Evolutionary conservation across 2,888 invertebrate species (phyloP).

Genomic region (Heliothis peltigera): DNA sequence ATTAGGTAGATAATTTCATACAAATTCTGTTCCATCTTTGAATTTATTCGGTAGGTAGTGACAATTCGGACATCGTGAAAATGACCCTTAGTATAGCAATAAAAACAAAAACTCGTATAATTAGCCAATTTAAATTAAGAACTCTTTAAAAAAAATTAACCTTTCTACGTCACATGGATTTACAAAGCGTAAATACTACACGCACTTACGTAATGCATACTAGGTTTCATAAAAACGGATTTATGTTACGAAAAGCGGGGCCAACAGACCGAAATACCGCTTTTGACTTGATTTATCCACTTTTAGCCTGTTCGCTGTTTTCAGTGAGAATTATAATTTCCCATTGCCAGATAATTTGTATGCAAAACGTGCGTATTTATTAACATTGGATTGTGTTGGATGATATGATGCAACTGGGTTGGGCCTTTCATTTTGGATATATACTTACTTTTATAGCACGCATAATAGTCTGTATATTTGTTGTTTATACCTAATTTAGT

Average conservation of each 20-base stretch:
- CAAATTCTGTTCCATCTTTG: too few species aligned
- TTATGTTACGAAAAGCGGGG: constrained; percentile 48
- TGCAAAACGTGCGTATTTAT: constrained; percentile 46
- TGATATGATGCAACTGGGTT: constrained; percentile 17
- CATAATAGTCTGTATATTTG: too few species aligned
- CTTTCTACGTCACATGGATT: constrained; percentile 30
- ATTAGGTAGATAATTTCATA: too few species aligned
- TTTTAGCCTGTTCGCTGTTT: constrained; percentile 40
- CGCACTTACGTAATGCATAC: constrained; percentile 25
- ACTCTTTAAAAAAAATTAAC: constrained; percentile 6
- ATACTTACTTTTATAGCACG: neutral
- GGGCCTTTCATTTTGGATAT: neutral
- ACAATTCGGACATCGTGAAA: too few species aligned
- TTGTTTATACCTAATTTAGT: too few species aligned
- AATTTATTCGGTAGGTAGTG: too few species aligned
- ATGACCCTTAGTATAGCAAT: too few species aligned
- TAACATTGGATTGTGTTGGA: constrained; percentile 22
- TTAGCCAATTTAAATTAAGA: constrained; percentile 4
- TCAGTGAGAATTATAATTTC: constrained; percentile 47
- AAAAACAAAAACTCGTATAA: neutral
- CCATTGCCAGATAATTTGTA: constrained; percentile 55
- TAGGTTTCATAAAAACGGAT: constrained; percentile 62
- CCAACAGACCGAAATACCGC: constrained; percentile 66
- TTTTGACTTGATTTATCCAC: constrained; percentile 64
- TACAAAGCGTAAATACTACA: constrained; percentile 32